phyloP scores from a whole-genome alignment of 2,797 vertebrate species.

The Psittacula echo region DNA sequence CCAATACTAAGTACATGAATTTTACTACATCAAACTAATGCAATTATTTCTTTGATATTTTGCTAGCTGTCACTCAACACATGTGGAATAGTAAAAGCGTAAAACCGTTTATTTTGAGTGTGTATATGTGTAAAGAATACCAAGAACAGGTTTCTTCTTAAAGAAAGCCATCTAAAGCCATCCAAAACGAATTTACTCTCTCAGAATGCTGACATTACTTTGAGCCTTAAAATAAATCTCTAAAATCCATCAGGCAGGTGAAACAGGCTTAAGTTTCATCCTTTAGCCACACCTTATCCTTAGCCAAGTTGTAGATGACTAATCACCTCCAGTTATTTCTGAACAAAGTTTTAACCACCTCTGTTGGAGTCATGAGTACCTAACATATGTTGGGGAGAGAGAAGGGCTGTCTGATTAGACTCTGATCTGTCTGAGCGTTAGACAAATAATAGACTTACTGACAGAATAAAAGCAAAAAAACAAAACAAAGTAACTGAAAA shows the following conservation, averaged over 20 bases:
- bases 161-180: constrained; percentile 48
- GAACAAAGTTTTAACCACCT: constrained; percentile 50
- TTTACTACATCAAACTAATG: background rate
- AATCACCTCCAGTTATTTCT: constrained; percentile 63
- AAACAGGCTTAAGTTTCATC: constrained; percentile 47
- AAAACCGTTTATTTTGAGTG: background rate
- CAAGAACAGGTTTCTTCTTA: constrained; percentile 38
- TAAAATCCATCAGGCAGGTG: constrained; percentile 58
- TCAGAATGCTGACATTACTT: constrained; percentile 56
- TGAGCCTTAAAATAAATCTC: constrained; percentile 63
- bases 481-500: background rate
- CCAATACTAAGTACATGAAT: background rate
- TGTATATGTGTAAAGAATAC: background rate
- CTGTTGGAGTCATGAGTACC: constrained; percentile 31
- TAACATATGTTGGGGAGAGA: background rate
- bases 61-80: background rate
- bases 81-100: background rate
- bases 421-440: background rate
- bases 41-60: background rate
- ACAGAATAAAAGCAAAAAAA: constrained; percentile 5
- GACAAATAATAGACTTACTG: background rate
- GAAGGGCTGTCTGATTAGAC: no score
- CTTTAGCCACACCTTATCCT: constrained; percentile 53
- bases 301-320: background rate
- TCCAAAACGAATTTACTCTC: constrained; percentile 41